Percentiles rank a stretch among this genome's conserved stretches.
These are phyloP conservation scores for Anableps anableps DNA, from an alignment of 2,797 vertebrate species.

Conservation along the genomic window DNA sequence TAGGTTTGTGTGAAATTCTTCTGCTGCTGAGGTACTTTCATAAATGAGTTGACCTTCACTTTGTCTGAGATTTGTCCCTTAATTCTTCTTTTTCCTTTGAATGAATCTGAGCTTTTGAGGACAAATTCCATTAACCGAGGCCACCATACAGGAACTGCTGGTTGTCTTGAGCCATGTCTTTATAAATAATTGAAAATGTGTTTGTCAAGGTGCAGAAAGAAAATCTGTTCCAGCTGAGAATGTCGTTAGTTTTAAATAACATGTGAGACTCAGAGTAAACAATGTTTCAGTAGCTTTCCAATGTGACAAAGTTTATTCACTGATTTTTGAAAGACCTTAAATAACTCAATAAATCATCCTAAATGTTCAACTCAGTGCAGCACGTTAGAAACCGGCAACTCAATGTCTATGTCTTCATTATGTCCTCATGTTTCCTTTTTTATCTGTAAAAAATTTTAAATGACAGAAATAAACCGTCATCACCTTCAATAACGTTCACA, in stretches of 20 bases:
- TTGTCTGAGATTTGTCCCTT: not conserved
- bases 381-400: not conserved
- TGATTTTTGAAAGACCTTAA: not conserved
- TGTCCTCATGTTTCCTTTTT: not conserved
- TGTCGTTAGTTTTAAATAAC: not conserved
- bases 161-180: not conserved
- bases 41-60: not conserved
- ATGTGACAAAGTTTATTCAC: not conserved
- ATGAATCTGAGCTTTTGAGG: not conserved
- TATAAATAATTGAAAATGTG: not conserved
- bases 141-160: not conserved
- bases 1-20: not conserved
- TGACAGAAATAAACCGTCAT: not conserved
- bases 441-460: too few relatives aligned
- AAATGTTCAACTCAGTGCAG: not conserved
- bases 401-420: not conserved
- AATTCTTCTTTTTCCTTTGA: not conserved
- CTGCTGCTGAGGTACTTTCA: not conserved
- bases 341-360: not conserved
- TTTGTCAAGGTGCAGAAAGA: slow-evolving; percentile 2
- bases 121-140: not conserved
- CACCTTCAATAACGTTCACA: not conserved
- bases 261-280: not conserved
- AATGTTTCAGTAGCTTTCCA: not conserved
- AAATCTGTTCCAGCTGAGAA: not conserved